phyloP scores from a whole-genome alignment of 2,797 vertebrate species.

The Crocidura indochinensis region DNA sequence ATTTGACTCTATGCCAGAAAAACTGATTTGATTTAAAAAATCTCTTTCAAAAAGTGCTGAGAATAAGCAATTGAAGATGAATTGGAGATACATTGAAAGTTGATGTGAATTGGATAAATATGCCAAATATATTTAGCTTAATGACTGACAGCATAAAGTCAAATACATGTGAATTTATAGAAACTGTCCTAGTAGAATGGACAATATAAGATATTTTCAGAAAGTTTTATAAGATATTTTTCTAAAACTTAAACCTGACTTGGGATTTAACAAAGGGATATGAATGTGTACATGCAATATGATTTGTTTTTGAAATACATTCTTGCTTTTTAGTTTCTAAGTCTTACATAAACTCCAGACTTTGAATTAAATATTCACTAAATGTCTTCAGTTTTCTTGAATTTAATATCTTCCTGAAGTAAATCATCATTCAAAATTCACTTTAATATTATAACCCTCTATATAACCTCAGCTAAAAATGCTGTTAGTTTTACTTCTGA shows the following conservation, averaged over 20 bases:
- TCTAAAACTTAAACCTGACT: neutral
- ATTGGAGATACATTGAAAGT: slow-evolving; percentile 39
- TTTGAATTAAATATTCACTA: neutral
- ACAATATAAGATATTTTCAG: slow-evolving; percentile 27
- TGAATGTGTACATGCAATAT: neutral
- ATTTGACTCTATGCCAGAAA: neutral
- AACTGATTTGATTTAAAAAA: slow-evolving; percentile 40
- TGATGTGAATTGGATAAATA: slow-evolving; percentile 6
- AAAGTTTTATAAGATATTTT: neutral
- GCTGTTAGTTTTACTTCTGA: neutral
- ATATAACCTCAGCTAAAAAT: slow-evolving; percentile 10
- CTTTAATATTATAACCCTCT: neutral
- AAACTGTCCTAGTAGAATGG: neutral
- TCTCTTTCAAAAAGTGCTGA: slow-evolving; percentile 7
- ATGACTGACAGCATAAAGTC: slow-evolving; percentile 14
- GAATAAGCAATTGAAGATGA: slow-evolving; percentile 44
- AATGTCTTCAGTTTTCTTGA: neutral
- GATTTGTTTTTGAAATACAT: neutral
- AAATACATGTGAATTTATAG: neutral
- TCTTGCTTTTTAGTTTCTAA: neutral
- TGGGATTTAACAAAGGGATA: neutral
- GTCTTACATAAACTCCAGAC: neutral
- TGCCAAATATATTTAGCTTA: slow-evolving; percentile 36
- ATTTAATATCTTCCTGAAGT: neutral
- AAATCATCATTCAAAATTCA: neutral